Evolutionary conservation across 2,797 vertebrate genomes (phyloP), one percentile per base, ranked within the genome.

Genomic region (Macropodus opercularis): DNA sequence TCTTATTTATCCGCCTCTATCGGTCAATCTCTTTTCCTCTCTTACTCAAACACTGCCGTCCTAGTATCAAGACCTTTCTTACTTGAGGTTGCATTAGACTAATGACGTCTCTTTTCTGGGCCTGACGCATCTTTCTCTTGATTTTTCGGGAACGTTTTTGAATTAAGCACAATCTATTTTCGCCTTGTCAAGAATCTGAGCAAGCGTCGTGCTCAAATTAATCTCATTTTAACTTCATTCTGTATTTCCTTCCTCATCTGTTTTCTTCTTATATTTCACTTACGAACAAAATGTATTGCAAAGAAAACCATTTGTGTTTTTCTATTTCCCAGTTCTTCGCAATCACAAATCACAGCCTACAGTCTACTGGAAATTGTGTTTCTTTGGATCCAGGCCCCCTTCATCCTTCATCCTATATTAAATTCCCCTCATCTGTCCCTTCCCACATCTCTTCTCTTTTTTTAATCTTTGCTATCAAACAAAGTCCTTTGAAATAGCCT

Each of bases 401-500:
- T 64, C 55, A 68, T 84, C 60, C 76, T 77, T 72, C 69, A 81
- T 84, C 68, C 47, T 48, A 44, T 46, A 70, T 63, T 81, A 72
- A 50, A 78, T 86, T 63, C 52, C 49, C 55, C 36, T 70, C 55
- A 49, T 58, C 18, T 23, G 22, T 61, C 72, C 43, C 56, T 61
- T 74, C 62, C 21, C 38, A 8, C 48, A 65, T 63, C 50, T 41
- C 47, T 22, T 42, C 22, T 47, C 17, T 24, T 59, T 51, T 61
- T 54, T 12, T 27, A 46, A 5, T 35, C 44, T 55, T 42, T 23
- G 65, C 83, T 65, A 81, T 94, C 89, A 93, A 62, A 94, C 69
- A 55, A 93, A 94, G 77, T 94, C 93, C 75, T 94, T 94, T 6
- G 94, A 93, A 56, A 94, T 77, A 5, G 94, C 94, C 6, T 93